phyloP scores from a whole-genome alignment of 2,113 vertebrate species.

The Rhinoptilus africanus region DNA sequence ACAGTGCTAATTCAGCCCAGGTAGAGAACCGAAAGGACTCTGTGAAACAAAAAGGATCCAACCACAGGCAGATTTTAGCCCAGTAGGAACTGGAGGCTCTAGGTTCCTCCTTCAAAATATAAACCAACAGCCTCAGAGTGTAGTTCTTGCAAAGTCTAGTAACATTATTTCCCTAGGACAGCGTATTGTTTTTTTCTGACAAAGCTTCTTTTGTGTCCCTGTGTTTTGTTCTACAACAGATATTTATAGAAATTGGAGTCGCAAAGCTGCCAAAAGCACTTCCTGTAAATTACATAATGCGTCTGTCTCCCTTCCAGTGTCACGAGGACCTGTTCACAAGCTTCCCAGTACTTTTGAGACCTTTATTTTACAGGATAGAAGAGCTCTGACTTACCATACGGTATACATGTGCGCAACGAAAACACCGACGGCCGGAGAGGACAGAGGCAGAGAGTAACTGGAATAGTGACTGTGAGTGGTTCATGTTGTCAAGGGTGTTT shows the following conservation, averaged over 20 bases:
- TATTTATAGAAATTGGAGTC: constrained; percentile 7
- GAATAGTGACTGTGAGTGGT: background rate
- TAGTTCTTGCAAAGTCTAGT: background rate
- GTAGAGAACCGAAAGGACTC: background rate
- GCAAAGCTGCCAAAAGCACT: background rate
- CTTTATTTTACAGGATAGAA: background rate
- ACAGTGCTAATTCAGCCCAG: background rate
- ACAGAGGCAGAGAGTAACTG: background rate
- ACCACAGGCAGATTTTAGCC: background rate
- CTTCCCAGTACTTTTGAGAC: background rate
- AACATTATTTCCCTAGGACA: background rate
- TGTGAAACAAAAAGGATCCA: background rate
- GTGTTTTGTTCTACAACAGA: background rate
- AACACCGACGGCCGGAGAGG: background rate
- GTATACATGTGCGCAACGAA: background rate
- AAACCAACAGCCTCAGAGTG: background rate
- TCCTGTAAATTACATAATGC: constrained; percentile 26
- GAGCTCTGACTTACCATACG: background rate
- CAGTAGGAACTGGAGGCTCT: background rate
- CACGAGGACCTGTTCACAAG: background rate
- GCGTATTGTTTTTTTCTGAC: background rate
- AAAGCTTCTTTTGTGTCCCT: constrained; percentile 3
- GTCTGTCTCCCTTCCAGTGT: background rate
- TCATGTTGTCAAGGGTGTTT: background rate
- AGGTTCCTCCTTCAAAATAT: background rate